Evolutionary conservation across 2,888 invertebrate species (phyloP).

Genomic region (Tigriopus californicus): DNA sequence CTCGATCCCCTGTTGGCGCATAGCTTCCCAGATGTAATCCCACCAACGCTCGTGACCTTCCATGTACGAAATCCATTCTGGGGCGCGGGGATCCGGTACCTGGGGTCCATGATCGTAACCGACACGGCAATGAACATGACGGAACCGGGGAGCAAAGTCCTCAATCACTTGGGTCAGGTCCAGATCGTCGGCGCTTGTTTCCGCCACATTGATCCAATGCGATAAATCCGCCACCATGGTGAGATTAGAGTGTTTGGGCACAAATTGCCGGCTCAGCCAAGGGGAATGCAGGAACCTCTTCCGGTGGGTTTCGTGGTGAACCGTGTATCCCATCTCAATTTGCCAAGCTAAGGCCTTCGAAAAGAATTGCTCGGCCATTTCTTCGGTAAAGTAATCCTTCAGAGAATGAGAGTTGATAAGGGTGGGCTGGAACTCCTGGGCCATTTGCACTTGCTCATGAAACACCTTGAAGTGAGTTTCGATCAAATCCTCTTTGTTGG

Average conservation of each 20-base stretch:
- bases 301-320: conserved; percentile 11
- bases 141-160: neutral
- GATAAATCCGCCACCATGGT: conserved; percentile 12
- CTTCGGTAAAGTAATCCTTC: conserved; percentile 7
- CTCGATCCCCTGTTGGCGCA: neutral
- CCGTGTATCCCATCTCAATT: conserved; percentile 7
- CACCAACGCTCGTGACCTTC: conserved; percentile 14
- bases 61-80: neutral
- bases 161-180: conserved; percentile 10
- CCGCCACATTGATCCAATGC: conserved; percentile 12
- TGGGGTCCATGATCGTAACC: conserved; percentile 14
- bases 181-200: neutral
- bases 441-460: neutral
- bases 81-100: conserved; percentile 5
- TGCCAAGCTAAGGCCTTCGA: neutral
- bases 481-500: conserved; percentile 2
- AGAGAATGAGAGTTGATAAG: neutral
- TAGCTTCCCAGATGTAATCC: conserved; percentile 1
- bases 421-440: conserved; percentile 1
- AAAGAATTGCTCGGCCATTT: conserved; percentile 10
- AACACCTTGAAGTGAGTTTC: conserved; percentile 6
- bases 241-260: neutral
- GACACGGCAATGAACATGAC: conserved; percentile 7
- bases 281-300: conserved; percentile 11
- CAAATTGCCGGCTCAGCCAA: conserved; percentile 1